A percentile compares a stretch with the other conserved stretches of the same genome.
Evolutionary conservation across 1,140 invertebrate species (phyloP).

Genomic region (Oncopodura yosiiana): DNA sequence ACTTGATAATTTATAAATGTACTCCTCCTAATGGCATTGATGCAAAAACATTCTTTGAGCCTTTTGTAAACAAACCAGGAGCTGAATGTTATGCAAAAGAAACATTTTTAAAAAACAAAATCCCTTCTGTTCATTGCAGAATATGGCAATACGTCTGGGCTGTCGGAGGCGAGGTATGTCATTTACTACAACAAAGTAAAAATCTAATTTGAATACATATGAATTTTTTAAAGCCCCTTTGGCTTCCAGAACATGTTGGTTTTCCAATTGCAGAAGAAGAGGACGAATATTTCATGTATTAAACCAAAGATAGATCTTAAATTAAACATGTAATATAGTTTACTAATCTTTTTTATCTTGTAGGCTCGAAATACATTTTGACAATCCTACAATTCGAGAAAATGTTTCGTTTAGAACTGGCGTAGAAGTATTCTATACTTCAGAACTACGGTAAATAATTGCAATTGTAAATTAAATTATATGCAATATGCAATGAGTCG

Average conservation of each 20-base stretch:
- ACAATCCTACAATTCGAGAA: slow-evolving; percentile 9
- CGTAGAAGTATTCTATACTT: slow-evolving; percentile 10
- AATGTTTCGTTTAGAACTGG: slow-evolving; percentile 3
- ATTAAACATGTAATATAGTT: too few species aligned
- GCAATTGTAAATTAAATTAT: background rate
- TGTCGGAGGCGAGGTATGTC: slow-evolving; percentile 4
- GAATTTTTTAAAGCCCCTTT: background rate
- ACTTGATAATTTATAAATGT: slow-evolving; percentile 10
- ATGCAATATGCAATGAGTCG: background rate
- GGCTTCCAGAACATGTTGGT: slow-evolving; percentile 23
- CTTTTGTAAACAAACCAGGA: background rate
- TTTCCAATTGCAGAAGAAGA: slow-evolving; percentile 13
- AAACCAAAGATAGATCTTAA: too few species aligned
- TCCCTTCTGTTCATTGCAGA: slow-evolving; percentile 3
- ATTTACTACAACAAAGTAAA: background rate
- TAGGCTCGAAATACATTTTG: slow-evolving; percentile 23
- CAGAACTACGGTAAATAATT: slow-evolving; percentile 9
- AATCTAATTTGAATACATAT: background rate
- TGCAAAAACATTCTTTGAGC: background rate
- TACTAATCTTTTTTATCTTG: too few species aligned
- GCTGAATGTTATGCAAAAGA: slow-evolving; percentile 1
- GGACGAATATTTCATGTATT: slow-evolving; percentile 15
- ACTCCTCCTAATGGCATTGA: slow-evolving; percentile 1
- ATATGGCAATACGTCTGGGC: slow-evolving; percentile 8
- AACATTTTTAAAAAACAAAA: background rate